A percentile compares a stretch with the other conserved stretches of the same genome.
phyloP scores from a whole-genome alignment of 2,797 vertebrate species.

The Catharus ustulatus region DNA sequence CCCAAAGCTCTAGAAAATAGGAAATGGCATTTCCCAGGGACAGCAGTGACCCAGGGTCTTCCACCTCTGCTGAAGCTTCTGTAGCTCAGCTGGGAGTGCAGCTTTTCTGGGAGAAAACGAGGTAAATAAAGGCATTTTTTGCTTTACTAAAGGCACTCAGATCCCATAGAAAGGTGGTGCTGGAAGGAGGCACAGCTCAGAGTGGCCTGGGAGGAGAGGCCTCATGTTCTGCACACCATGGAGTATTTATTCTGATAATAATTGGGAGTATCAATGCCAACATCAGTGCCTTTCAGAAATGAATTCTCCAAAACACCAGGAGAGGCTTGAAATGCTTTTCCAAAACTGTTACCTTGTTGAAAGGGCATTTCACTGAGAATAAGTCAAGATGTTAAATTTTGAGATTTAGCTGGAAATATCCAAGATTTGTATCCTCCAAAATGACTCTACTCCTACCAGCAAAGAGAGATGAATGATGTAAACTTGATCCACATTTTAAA shows the following conservation, averaged over 20 bases:
- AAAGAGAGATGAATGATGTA: accelerated
- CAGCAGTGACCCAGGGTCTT: accelerated
- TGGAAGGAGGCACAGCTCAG: neutral
- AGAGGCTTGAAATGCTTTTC: neutral
- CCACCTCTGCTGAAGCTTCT: neutral
- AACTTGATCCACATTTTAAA: neutral
- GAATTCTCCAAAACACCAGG: neutral
- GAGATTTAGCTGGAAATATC: neutral
- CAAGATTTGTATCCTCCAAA: neutral
- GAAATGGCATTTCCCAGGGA: neutral
- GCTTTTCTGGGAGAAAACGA: neutral
- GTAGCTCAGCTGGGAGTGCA: neutral
- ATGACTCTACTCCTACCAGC: neutral
- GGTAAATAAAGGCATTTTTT: neutral
- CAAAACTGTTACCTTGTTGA: accelerated
- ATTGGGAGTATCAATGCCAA: neutral
- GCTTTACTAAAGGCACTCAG: neutral
- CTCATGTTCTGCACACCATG: neutral
- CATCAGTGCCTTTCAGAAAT: neutral
- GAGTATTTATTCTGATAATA: neutral
- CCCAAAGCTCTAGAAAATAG: neutral
- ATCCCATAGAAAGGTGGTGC: neutral
- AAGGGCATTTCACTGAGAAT: neutral
- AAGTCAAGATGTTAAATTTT: accelerated
- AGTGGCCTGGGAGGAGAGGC: neutral